Conservation (phyloP, 1,140 invertebrate genomes). For the Procambarus clarkii region DNA sequence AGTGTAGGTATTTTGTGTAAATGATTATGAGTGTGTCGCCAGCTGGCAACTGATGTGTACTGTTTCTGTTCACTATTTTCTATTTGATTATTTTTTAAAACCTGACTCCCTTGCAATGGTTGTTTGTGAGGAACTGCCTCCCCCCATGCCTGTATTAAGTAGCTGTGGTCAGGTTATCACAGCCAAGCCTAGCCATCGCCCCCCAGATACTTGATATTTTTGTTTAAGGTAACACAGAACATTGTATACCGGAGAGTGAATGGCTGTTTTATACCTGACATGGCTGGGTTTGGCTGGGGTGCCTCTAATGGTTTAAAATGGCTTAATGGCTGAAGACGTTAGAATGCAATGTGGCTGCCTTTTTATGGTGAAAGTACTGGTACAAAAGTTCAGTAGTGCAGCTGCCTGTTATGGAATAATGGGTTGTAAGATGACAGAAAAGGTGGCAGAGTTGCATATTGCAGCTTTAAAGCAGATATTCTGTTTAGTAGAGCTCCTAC, state of each 20-base stretch:
- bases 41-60: slow-evolving; percentile 70
- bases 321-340: slow-evolving; percentile 60
- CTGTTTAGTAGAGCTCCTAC: slow-evolving; percentile 33
- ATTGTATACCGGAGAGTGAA: slow-evolving; percentile 59
- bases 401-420: slow-evolving; percentile 52
- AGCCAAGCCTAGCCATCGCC: slow-evolving; percentile 56
- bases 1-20: slow-evolving; percentile 71
- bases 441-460: slow-evolving; percentile 37
- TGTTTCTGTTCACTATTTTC: slow-evolving; percentile 64
- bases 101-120: slow-evolving; percentile 64
- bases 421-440: slow-evolving; percentile 34
- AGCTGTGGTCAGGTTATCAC: slow-evolving; percentile 61
- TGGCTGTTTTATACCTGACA: slow-evolving; percentile 66
- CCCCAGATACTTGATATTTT: slow-evolving; percentile 66
- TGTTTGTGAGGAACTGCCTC: slow-evolving; percentile 68
- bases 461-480: slow-evolving; percentile 45
- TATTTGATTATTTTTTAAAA: slow-evolving; percentile 44
- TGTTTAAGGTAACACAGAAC: slow-evolving; percentile 63
- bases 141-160: slow-evolving; percentile 46
- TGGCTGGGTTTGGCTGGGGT: slow-evolving; percentile 64
- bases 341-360: slow-evolving; percentile 61
- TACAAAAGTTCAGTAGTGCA: slow-evolving; percentile 64
- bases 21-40: slow-evolving; percentile 67
- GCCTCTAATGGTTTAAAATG: slow-evolving; percentile 53
- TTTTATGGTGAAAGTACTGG: slow-evolving; percentile 61